Conservation (phyloP, 2,888 invertebrate genomes). For the Agapostemon virescens region DNA sequence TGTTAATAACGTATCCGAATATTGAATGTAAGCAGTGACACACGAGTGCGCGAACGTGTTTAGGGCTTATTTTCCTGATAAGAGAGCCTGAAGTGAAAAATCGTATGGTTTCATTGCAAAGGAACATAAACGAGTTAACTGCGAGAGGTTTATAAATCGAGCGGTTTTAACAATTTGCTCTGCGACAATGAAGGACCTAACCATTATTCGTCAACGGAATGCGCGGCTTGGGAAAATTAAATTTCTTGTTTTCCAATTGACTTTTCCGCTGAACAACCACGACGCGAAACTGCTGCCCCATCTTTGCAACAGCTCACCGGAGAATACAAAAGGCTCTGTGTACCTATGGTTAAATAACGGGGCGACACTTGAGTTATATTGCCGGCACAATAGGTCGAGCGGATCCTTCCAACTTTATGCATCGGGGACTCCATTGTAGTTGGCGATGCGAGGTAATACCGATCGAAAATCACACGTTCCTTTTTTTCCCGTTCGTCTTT, state of each 20-base stretch:
- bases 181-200: background rate
- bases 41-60: no score
- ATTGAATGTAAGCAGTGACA: no score
- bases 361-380: conserved; percentile 55
- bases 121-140: no score
- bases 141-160: no score
- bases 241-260: conserved; percentile 74
- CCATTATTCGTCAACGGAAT: background rate
- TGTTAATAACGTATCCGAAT: no score
- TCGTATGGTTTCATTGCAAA: no score
- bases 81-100: no score
- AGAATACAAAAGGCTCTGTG: conserved; percentile 37
- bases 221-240: conserved; percentile 55
- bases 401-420: conserved; percentile 50
- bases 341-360: conserved; percentile 58
- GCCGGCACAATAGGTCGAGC: conserved; percentile 52
- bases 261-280: conserved; percentile 41
- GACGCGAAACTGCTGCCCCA: background rate
- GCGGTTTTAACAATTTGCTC: conserved; percentile 32
- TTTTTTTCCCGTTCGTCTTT: background rate
- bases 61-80: no score
- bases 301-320: conserved; percentile 30
- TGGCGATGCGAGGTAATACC: conserved; percentile 46
- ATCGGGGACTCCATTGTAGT: conserved; percentile 51
- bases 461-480: conserved; percentile 18